Evolutionary conservation across 2,113 vertebrate genomes (phyloP), one percentile per base, ranked within the genome.

Genomic region (Anhinga rufa): DNA sequence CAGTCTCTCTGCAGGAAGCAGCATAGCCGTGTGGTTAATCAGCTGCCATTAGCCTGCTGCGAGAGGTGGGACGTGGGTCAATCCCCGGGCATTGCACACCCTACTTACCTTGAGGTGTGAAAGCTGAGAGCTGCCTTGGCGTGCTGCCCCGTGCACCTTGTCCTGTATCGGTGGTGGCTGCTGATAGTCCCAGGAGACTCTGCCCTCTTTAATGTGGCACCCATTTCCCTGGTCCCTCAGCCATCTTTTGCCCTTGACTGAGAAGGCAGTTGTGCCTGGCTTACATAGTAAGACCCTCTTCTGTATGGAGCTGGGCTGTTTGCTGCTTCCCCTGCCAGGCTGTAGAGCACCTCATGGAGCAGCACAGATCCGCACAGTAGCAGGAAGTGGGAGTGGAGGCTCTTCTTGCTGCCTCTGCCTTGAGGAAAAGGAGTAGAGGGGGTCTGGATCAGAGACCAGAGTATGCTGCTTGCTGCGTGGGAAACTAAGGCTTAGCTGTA

Each of bases 101-200:
- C 71, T 75, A 13, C 84, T 86, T 71, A 15, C 90, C 60, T 66
- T 49, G 83, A 90, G 52, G 36, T 1, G 1, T 80, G 87, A 51
- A 6, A 42, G 8, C 81, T 54, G 78, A 60, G 51, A 78, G 36
- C 82, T 85, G 57, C 79, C 88, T 68, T 78, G 82, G 92, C 74
- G 6, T 2, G 11, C 69, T 61, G 91, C 91, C 80, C 88, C 2
- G 3, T 88, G 93, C 82, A 58, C 86, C 88, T 90, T 88, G 91
- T 40, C 91, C 93, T 38, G 12, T 1, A 4, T 70, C 0, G 0
- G 58, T 40, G 64, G 58, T 0, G 0, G 7, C 36, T 77, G 64
- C 78, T 69, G 74, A 36, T 26, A 55, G 54, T 77, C 32, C 40
- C 64, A 15, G 69, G 58, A 93, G 78, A 69, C 86, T 26, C 60